A percentile compares a stretch with the other conserved stretches of the same genome.
These are phyloP conservation scores for Frankliniella fusca DNA, from an alignment of 2,888 invertebrate genomes.

Conservation along the genomic window DNA sequence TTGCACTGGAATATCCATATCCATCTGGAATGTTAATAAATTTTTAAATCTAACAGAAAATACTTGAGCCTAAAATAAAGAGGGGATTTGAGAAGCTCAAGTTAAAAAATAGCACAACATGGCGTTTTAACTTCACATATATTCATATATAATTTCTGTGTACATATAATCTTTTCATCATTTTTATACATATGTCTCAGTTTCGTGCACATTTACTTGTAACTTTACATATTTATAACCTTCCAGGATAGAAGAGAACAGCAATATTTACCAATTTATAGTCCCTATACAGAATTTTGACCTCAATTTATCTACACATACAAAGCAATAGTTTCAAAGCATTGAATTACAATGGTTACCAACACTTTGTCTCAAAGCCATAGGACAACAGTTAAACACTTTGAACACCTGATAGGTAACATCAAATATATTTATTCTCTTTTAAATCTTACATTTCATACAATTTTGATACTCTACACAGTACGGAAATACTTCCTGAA, in stretches of 20 bases:
- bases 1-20: constrained; percentile 14
- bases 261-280: not conserved
- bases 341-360: not conserved
- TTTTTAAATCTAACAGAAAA: constrained; percentile 11
- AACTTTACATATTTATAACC: constrained; percentile 16
- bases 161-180: not conserved
- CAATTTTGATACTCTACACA: not conserved
- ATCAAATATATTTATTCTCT: constrained; percentile 12
- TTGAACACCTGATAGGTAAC: not conserved
- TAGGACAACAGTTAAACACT: not conserved
- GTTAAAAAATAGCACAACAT: constrained; percentile 9
- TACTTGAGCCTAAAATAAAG: not conserved
- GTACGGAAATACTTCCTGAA: constrained; percentile 13
- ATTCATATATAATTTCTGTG: constrained; percentile 12
- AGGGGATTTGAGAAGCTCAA: not conserved
- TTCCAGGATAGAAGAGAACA: not conserved
- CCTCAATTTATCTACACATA: constrained; percentile 8
- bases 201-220: constrained; percentile 11
- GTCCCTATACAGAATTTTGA: not conserved
- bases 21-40: constrained; percentile 7
- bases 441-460: not conserved
- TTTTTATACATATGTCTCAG: constrained; percentile 6
- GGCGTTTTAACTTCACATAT: constrained; percentile 4
- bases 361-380: not conserved
- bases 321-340: constrained; percentile 13